Base-by-base conservation (phyloP, 2,797 vertebrate genomes). In the Amphiprion clarkii region DNA sequence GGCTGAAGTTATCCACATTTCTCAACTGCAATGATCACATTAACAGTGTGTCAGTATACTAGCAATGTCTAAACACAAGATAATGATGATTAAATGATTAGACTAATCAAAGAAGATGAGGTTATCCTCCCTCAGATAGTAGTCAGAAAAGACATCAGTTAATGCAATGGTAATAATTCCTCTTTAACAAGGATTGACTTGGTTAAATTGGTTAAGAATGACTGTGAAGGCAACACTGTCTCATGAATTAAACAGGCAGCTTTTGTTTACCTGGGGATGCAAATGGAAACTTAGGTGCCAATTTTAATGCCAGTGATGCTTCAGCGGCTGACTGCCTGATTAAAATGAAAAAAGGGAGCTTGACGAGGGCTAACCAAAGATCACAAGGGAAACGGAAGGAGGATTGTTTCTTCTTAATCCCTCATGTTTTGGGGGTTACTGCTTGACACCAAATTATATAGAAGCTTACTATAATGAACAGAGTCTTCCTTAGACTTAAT, bases 171-270 rank as follows among this genome's bases (percentile, higher is more conserved):
- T 52, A 31, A 77, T 59, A 42, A 62, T 71, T 74, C 65, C 53
- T 27, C 27, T 25, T 19, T 31, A 16, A 40, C 3, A 60, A 69
- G 57, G 44, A 46, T 36, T 59, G 51, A 33, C 61, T 13, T 58
- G 56, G 52, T 49, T 55, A 42, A 62, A 48, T 67, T 74, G 52
- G 16, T 75, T 60, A 13, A 70, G 71, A 80, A 54, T 65, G 75
- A 85, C 75, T 85, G 58, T 66, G 74, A 78, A 68, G 78, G 67
- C 66, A 71, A 44, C 63, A 66, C 59, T 76, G 64, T 54, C 33
- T 79, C 75, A 85, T 90, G 78, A 87, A 89, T 91, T 78, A 88
- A 89, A 85, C 73, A 92, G 61, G 60, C 0, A 4, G 52, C 57
- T 11, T 78, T 84, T 88, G 87, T 86, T 90, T 87, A 80, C 86